Conservation (phyloP, 1,140 invertebrate genomes). For the Leptinotarsa defecta region DNA sequence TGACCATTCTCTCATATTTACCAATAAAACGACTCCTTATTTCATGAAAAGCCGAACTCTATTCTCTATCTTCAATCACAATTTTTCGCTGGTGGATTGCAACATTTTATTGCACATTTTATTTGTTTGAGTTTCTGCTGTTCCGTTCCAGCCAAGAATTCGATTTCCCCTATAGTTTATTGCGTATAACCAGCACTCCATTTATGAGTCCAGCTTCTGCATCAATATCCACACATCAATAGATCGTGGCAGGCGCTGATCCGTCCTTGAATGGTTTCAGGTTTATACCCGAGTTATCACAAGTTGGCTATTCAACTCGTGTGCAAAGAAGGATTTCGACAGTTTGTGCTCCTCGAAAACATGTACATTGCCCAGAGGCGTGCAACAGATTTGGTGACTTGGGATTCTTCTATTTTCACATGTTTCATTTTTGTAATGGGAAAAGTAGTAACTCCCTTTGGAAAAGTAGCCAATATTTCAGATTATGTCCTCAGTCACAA, state of each 20-base stretch:
- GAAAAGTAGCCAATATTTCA: too few relatives aligned
- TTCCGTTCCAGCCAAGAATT: not conserved
- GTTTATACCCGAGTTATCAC: slow-evolving; percentile 21
- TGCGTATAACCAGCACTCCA: slow-evolving; percentile 19
- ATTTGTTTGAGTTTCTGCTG: slow-evolving; percentile 21
- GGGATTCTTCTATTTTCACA: too few relatives aligned
- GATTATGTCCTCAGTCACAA: too few relatives aligned
- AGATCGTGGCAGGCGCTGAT: slow-evolving; percentile 20
- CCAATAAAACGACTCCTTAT: not conserved
- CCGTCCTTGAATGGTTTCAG: slow-evolving; percentile 23
- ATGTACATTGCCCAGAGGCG: not conserved
- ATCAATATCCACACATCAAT: slow-evolving; percentile 26
- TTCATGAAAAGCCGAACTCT: not conserved
- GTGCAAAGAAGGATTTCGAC: slow-evolving; percentile 14
- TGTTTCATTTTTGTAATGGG: too few relatives aligned
- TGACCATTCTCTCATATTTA: not conserved
- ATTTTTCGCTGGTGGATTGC: slow-evolving; percentile 5
- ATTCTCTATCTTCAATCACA: slow-evolving; percentile 1
- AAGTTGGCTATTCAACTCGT: slow-evolving; percentile 20
- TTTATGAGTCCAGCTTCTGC: slow-evolving; percentile 17
- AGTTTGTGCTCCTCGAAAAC: slow-evolving; percentile 17
- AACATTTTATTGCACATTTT: slow-evolving; percentile 11
- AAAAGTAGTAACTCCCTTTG: too few relatives aligned
- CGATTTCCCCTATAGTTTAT: slow-evolving; percentile 16
- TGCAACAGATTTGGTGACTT: not conserved